Base-by-base conservation (phyloP, 2,888 invertebrate species). In the Catocala nupta region DNA sequence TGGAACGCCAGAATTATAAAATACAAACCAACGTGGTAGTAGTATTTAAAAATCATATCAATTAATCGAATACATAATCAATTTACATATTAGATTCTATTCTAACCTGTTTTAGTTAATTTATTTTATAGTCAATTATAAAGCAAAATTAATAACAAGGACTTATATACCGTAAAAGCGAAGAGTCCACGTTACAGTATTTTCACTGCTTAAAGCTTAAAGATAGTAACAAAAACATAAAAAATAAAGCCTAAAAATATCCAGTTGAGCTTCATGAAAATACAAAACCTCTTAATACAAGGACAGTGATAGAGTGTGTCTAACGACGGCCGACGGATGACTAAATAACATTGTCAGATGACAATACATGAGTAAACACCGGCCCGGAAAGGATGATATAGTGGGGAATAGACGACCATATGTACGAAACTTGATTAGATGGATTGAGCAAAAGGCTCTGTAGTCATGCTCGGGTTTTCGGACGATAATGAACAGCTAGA, bases 311-410 rank as follows among this genome's bases (percentile, higher is more conserved):
- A 57, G 67, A 70, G 50, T 60, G 47, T 10, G 33, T 44, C 7
- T 2, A 36, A 50, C 53, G 47, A 65, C 63, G 57, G 60, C 54
- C 11, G 39, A 65, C 60, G 55, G 51, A 51, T 60, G 59, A 58
- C 68, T 58, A 56, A 65, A 71, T 71, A 71, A 65, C 60, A 54
- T 63, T 71, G 71, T 68, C 70, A 65, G 47, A 71, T 53, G 36
- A 72, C 59, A 72, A 73, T 70, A 66, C 61, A 72, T 72, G 69
- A 53, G 39, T 47, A 44, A 13, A 52, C 39, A 54, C 10, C n/a
- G 42, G 36, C n/a, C 59, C 52, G 34, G 42, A 54, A 33, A 39
- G 43, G 50, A 53, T 53, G 48, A 59, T 49, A 43, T 42, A 49
- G 39, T 49, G 12, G 13, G 7, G 13, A 12, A 8, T 13, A 36